Percentiles rank a stretch among this genome's conserved stretches.
phyloP scores from a whole-genome alignment of 2,888 invertebrate species.

The Nymphalis c-album region DNA sequence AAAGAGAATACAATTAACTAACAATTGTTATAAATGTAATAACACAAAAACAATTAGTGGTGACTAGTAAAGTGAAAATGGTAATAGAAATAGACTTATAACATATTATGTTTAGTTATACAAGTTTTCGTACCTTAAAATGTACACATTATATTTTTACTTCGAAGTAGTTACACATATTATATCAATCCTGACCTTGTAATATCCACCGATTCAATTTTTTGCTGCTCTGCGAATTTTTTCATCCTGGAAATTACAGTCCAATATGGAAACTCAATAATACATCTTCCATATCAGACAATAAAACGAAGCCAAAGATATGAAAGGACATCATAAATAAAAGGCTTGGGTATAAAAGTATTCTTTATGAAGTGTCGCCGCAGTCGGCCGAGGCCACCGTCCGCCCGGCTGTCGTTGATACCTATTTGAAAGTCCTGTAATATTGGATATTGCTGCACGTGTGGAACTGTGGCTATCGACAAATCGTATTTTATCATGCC shows the following conservation, averaged over 20 bases:
- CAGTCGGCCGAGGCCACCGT: slow-evolving; percentile 54
- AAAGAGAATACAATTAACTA: neutral
- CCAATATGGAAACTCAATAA: slow-evolving; percentile 57
- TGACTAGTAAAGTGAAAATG: too few relatives aligned
- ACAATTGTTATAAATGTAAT: too few relatives aligned
- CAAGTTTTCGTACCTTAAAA: too few relatives aligned
- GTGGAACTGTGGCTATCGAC: slow-evolving; percentile 50
- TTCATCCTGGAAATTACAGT: slow-evolving; percentile 28
- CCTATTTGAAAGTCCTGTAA: slow-evolving; percentile 78
- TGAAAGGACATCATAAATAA: slow-evolving; percentile 77
- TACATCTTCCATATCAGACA: slow-evolving; percentile 57
- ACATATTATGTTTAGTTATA: too few relatives aligned
- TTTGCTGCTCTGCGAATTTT: slow-evolving; percentile 13
- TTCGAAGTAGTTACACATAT: too few relatives aligned
- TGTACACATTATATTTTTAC: too few relatives aligned
- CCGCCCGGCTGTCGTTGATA: slow-evolving; percentile 70
- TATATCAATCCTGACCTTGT: slow-evolving; percentile 7
- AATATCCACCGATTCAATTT: neutral
- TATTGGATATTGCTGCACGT: slow-evolving; percentile 62
- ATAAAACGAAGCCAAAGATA: slow-evolving; percentile 71
- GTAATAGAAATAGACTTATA: too few relatives aligned
- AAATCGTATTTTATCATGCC: slow-evolving; percentile 27
- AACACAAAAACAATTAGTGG: too few relatives aligned
- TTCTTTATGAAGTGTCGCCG: slow-evolving; percentile 80
- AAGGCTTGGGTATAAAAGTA: slow-evolving; percentile 78